Conservation (phyloP, 2,888 invertebrate genomes). For the Punctoribates punctum region DNA sequence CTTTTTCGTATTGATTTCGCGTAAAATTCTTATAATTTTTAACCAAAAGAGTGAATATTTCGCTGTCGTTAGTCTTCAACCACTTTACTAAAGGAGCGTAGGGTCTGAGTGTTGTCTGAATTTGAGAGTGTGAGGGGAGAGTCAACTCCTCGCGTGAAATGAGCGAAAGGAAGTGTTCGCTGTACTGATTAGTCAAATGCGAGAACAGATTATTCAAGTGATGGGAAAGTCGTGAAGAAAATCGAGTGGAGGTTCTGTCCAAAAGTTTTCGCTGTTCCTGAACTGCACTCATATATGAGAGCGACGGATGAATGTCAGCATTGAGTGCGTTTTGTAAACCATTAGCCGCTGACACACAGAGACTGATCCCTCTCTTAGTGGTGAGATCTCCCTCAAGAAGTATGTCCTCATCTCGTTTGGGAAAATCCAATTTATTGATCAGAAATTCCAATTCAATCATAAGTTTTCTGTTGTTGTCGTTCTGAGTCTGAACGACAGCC, state of each 20-base stretch:
- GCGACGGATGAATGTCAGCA: conserved; percentile 52
- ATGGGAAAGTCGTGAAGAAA: conserved; percentile 75
- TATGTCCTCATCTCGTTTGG: conserved; percentile 64
- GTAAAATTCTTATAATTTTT: conserved; percentile 52
- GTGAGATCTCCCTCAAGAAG: conserved; percentile 70
- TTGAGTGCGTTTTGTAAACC: conserved; percentile 71
- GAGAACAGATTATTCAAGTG: conserved; percentile 93
- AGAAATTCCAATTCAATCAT: conserved; percentile 73
- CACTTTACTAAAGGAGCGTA: conserved; percentile 89
- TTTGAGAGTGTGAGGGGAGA: conserved; percentile 70
- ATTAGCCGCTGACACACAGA: conserved; percentile 65
- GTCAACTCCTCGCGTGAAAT: conserved; percentile 56
- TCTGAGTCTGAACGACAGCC: conserved; percentile 76
- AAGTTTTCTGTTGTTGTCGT: conserved; percentile 75
- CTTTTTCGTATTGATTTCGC: conserved; percentile 82
- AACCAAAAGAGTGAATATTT: conserved; percentile 44
- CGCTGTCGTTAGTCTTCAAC: conserved; percentile 73
- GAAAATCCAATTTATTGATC: conserved; percentile 68
- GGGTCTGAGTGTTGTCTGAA: conserved; percentile 79
- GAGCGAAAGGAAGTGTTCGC: conserved; percentile 42
- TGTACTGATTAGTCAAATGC: conserved; percentile 65
- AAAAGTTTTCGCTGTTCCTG: conserved; percentile 75
- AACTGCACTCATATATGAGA: conserved; percentile 64
- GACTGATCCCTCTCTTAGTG: conserved; percentile 56
- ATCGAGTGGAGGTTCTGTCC: conserved; percentile 71